Evolutionary conservation across 2,113 vertebrate species (phyloP), one percentile per base, ranked within the genome.

Genomic region (Channa argus): DNA sequence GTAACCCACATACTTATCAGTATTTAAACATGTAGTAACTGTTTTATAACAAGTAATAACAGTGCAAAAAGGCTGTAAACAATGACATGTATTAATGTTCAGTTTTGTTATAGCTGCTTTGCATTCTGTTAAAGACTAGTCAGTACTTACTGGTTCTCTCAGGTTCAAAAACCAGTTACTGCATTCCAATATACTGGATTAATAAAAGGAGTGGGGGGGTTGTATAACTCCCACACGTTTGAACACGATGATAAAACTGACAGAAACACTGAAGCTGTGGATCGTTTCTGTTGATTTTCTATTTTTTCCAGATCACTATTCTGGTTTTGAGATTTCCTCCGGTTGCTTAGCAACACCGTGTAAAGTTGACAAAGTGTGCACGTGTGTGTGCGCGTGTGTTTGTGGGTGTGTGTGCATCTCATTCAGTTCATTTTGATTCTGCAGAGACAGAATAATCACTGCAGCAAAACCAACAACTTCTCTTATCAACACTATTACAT

Each of bases 341-440:
- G 64, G 88, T 89, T 89, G 88, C 88, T 63, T 79, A 86, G 88
- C 88, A 89, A 89, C 85, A 84, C 62, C 58, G 67, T 77, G 62
- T 4, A 80, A 86, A 84, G 73, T 66, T 67, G 46, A 68, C 38
- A 24, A 24, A 24, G 24, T 56, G 82, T 50, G 43, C 44, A 52
- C 39, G 61, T 41, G 72, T 65, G 51, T 44, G 33, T 58, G 51
- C 12, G 46, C 52, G 58, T 69, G 58, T 51, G 62, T 53, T 61
- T 53, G 61, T 59, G 46, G 47, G 43, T 41, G 52, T 56, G 43
- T 65, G 51, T 47, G 11, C 9, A 5, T 46, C n/a, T 44, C 53
- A 55, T 55, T 55, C 13, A 58, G 36, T 38, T 58, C 13, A 58
- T 38, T 59, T 59, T 41, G 39, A 43, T 43, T 60, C 58, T 60